These are phyloP conservation scores for Sphaerophoria taeniata DNA, from an alignment of 2,888 invertebrate species.

Conservation along the genomic window DNA sequence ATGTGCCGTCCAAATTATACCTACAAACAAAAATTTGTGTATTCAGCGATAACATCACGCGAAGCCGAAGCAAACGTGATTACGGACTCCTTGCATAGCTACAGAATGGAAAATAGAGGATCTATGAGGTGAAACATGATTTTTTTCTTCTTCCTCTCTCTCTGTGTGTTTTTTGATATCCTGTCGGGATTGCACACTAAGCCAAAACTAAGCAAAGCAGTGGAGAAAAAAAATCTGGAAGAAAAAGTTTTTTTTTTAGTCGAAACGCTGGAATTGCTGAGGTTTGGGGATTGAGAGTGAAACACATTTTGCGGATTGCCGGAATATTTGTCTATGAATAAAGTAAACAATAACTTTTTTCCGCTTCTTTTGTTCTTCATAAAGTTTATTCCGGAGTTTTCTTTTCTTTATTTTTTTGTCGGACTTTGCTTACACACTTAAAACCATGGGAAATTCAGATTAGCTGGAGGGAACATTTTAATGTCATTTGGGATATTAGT, in stretches of 20 bases:
- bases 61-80: slow-evolving; percentile 71
- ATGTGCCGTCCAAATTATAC: slow-evolving; percentile 45
- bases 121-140: slow-evolving; percentile 59
- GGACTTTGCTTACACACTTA: background rate
- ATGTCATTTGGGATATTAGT: background rate
- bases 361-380: background rate
- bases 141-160: background rate
- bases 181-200: slow-evolving; percentile 68
- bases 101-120: slow-evolving; percentile 14
- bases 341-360: slow-evolving; percentile 34
- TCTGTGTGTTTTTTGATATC: slow-evolving; percentile 59
- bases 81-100: slow-evolving; percentile 61
- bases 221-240: background rate
- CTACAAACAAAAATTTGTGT: slow-evolving; percentile 10
- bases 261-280: background rate
- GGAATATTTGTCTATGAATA: slow-evolving; percentile 70
- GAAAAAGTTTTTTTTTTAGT: background rate
- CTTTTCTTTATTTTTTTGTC: slow-evolving; percentile 11
- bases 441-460: slow-evolving; percentile 1
- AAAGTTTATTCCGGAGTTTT: background rate
- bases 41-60: slow-evolving; percentile 68
- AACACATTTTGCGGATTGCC: slow-evolving; percentile 67
- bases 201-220: slow-evolving; percentile 28
- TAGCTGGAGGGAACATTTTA: slow-evolving; percentile 43
- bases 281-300: slow-evolving; percentile 40